These are phyloP conservation scores for Andricus quercusramuli DNA, from an alignment of 2,888 invertebrate genomes.

Conservation along the genomic window DNA sequence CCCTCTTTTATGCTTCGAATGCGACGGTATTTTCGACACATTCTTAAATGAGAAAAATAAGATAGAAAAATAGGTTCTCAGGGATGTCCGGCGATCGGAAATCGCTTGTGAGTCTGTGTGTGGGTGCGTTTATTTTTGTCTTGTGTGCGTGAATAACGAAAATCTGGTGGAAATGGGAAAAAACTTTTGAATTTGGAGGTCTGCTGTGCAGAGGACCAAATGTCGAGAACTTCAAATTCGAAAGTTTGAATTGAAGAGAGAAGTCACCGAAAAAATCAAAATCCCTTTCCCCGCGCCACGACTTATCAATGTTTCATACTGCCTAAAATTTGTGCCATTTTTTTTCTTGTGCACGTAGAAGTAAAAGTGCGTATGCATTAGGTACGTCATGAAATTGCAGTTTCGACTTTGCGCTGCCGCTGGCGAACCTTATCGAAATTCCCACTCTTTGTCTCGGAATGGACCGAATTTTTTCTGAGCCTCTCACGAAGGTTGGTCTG, in stretches of 20 bases:
- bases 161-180: slow-evolving; percentile 8
- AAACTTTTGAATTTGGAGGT: neutral
- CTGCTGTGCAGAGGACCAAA: neutral
- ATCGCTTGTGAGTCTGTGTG: slow-evolving; percentile 41
- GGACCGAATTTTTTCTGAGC: neutral
- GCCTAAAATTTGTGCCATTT: neutral
- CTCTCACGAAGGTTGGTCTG: slow-evolving; percentile 25
- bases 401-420: slow-evolving; percentile 35
- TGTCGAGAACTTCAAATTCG: neutral
- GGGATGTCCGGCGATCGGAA: slow-evolving; percentile 27
- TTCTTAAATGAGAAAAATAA: slow-evolving; percentile 32
- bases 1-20: slow-evolving; percentile 38
- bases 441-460: slow-evolving; percentile 26
- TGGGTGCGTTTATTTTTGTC: slow-evolving; percentile 14
- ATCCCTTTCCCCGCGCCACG: neutral
- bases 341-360: slow-evolving; percentile 37
- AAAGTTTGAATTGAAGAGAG: neutral
- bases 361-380: slow-evolving; percentile 28
- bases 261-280: neutral
- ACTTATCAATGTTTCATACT: neutral
- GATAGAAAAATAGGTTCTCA: slow-evolving; percentile 41
- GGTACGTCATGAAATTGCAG: slow-evolving; percentile 25
- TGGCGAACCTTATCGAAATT: slow-evolving; percentile 22
- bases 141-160: slow-evolving; percentile 27
- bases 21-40: slow-evolving; percentile 35